Evolutionary conservation across 2,113 vertebrate genomes (phyloP).

Genomic region (Herpailurus yagouaroundi): DNA sequence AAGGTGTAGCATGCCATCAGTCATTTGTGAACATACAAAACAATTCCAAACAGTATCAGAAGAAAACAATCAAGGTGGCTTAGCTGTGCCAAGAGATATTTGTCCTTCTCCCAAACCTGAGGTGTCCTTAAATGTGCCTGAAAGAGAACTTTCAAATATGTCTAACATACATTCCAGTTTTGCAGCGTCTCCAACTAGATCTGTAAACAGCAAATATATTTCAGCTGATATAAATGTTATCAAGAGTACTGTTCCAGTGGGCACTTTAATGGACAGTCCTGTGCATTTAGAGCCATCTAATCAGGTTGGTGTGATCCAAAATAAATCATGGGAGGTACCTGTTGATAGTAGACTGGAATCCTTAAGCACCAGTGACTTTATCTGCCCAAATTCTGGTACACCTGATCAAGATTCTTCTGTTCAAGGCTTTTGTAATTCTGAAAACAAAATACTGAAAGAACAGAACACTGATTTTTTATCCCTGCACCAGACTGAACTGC

Average conservation of each 20-base stretch:
- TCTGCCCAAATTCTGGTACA: slow-evolving; percentile 73
- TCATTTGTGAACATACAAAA: slow-evolving; percentile 85
- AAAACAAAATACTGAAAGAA: slow-evolving; percentile 83
- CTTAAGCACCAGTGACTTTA: slow-evolving; percentile 77
- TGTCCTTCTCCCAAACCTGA: slow-evolving; percentile 86
- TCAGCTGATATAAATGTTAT: slow-evolving; percentile 71
- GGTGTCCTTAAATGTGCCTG: slow-evolving; percentile 67
- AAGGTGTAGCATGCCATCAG: slow-evolving; percentile 85
- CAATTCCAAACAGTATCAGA: slow-evolving; percentile 83
- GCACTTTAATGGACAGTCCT: slow-evolving; percentile 73
- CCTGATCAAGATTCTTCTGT: slow-evolving; percentile 79
- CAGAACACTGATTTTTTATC: slow-evolving; percentile 81
- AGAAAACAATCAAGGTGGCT: slow-evolving; percentile 81
- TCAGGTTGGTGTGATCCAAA: slow-evolving; percentile 80
- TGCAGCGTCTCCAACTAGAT: slow-evolving; percentile 69
- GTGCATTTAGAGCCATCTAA: slow-evolving; percentile 75
- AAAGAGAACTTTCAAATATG: slow-evolving; percentile 79
- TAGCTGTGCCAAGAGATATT: slow-evolving; percentile 61
- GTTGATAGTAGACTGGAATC: slow-evolving; percentile 81
- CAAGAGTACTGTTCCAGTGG: slow-evolving; percentile 69
- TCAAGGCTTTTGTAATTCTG: slow-evolving; percentile 73
- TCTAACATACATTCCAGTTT: slow-evolving; percentile 80
- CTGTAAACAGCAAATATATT: slow-evolving; percentile 82
- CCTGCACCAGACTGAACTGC: slow-evolving; percentile 76
- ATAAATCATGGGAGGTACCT: slow-evolving; percentile 82